Base-by-base conservation (phyloP, 1,140 invertebrate genomes). In the Harpegnathos saltator region DNA sequence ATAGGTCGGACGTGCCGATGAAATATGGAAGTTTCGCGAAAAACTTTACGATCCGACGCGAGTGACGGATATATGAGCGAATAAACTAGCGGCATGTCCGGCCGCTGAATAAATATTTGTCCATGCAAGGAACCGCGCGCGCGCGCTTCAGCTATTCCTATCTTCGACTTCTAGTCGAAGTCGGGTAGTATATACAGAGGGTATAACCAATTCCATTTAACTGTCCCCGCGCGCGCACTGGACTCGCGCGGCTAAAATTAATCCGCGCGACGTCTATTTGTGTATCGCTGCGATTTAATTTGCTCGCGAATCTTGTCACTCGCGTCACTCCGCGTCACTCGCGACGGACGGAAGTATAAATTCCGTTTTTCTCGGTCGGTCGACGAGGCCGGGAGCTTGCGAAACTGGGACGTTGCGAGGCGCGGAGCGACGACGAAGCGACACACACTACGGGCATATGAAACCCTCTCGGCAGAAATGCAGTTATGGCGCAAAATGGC, bases 21-120 rank as follows among this genome's bases (percentile, higher is more conserved):
- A 48, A 24, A 26, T 71, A 59, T 80, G 69, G 71, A 69, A 80
- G 52, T 69, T 77, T 29, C 26, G 24, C 50, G 29, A 29, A 92
- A 80, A 92, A 90, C 66, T 89, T 86, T 86, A 88, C 85, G 71
- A 72, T 89, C 62, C 26, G 72, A 87, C 38, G 58, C 15, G 19
- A 85, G 78, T 86, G 91, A 92, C 86, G 84, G 90, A 92, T 91
- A 92, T 91, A 92, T 74, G 87, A 89, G 83, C 74, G 80, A 62
- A 91, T 90, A 93, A 92, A 92, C 87, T n/a, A 93, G 74, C 59
- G 44, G 52, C 82, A 59, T 83, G 88, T 85, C 77, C 82, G 85
- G 68, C 89, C 75, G 86, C 90, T 91, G 90, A 92, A 91, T 90
- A 92, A 92, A 93, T 93, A 93, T 93, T 93, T 92, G 89, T 73